These are phyloP conservation scores for Tor tambroides DNA, from an alignment of 2,113 vertebrate genomes.

Conservation along the genomic window DNA sequence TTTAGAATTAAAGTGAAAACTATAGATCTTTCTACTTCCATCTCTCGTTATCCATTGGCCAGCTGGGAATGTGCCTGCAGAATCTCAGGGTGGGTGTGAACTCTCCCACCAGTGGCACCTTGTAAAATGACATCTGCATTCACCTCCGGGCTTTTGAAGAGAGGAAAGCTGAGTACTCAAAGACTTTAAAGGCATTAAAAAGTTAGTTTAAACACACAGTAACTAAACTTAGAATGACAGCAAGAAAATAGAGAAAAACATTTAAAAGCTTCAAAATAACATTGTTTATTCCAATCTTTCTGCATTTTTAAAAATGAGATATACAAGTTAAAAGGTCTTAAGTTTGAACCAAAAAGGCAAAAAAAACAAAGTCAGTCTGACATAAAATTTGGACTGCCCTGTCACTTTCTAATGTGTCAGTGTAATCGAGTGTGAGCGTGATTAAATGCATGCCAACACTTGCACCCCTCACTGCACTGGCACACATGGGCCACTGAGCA, in stretches of 20 bases:
- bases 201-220: constrained; percentile 34
- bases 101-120: constrained; percentile 51
- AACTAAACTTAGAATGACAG: constrained; percentile 19
- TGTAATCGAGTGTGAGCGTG: constrained; percentile 22
- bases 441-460: constrained; percentile 35
- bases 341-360: background rate
- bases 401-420: background rate
- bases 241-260: background rate
- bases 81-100: constrained; percentile 58
- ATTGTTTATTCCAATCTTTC: background rate
- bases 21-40: background rate
- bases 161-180: constrained; percentile 44
- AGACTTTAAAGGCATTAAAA: constrained; percentile 39
- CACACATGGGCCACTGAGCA: constrained; percentile 33
- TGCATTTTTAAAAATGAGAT: background rate
- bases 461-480: background rate
- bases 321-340: background rate
- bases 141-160: constrained; percentile 53
- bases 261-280: constrained; percentile 1
- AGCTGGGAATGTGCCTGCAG: constrained; percentile 47
- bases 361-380: background rate
- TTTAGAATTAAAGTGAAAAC: background rate
- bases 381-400: background rate
- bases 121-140: constrained; percentile 59
- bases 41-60: constrained; percentile 36